Evolutionary conservation across 2,888 invertebrate species (phyloP).

Genomic region (Helleia helle): DNA sequence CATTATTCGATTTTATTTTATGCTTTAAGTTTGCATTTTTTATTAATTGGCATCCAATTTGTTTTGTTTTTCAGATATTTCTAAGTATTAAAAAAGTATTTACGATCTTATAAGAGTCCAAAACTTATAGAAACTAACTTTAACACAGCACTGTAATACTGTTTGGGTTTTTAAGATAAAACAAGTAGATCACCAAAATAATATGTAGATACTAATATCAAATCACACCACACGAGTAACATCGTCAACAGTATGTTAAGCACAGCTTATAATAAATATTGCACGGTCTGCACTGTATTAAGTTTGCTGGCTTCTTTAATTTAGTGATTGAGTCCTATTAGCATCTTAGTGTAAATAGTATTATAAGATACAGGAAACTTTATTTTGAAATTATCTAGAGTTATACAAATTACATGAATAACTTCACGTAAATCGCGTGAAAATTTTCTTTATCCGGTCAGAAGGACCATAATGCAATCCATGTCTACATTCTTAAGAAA

Average conservation of each 20-base stretch:
- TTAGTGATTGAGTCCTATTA: constrained; percentile 19
- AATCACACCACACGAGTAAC: not conserved
- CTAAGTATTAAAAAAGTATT: too few species aligned
- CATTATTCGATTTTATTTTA: too few species aligned
- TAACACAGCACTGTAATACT: not conserved
- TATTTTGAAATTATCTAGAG: too few species aligned
- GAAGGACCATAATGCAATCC: too few species aligned
- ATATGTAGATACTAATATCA: constrained; percentile 6
- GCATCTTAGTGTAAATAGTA: constrained; percentile 6
- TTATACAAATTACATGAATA: too few species aligned
- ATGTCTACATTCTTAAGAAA: not conserved
- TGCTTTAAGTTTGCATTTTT: too few species aligned
- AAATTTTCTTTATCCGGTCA: too few species aligned
- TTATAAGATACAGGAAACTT: too few species aligned
- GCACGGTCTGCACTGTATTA: constrained; percentile 59
- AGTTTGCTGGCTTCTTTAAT: constrained; percentile 58
- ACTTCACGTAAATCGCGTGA: not conserved
- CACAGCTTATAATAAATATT: constrained; percentile 62
- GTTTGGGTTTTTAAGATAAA: constrained; percentile 1
- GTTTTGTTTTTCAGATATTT: too few species aligned
- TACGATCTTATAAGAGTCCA: too few species aligned
- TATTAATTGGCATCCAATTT: too few species aligned
- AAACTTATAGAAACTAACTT: constrained; percentile 4
- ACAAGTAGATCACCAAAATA: not conserved
- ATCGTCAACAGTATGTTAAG: constrained; percentile 40